Percentiles rank a stretch among this genome's conserved stretches.
These are phyloP conservation scores for Phataginus tetradactyla DNA, from an alignment of 2,797 vertebrate genomes.

Conservation along the genomic window DNA sequence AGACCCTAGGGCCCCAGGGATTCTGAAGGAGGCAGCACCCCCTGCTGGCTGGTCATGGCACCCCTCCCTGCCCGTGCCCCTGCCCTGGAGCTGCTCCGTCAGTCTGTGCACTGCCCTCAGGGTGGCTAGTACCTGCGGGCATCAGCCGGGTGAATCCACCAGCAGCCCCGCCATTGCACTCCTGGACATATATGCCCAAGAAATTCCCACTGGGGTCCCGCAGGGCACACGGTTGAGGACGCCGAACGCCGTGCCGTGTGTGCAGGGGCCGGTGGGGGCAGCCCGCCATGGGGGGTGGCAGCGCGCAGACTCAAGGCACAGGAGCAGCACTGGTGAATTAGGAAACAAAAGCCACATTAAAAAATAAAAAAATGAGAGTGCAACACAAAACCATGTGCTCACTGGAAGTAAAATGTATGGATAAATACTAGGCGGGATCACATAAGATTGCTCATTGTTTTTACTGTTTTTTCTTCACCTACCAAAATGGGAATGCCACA, in stretches of 20 bases:
- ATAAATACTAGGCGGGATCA: fast-evolving
- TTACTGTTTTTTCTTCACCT: not conserved
- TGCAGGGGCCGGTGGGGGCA: no score
- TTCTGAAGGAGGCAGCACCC: constrained; percentile 55
- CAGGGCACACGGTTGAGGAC: fast-evolving
- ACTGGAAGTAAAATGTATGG: fast-evolving
- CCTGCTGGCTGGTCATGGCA: constrained; percentile 25
- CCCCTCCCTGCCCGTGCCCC: not conserved
- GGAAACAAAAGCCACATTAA: not conserved
- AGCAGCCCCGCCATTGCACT: no score
- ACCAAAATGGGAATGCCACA: not conserved
- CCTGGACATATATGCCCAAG: not conserved
- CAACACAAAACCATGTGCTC: fast-evolving
- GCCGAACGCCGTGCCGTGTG: fast-evolving
- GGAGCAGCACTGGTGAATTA: not conserved
- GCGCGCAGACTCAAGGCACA: fast-evolving
- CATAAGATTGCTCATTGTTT: no score
- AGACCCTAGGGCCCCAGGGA: not conserved
- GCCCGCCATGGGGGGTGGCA: not conserved
- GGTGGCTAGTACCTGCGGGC: no score
- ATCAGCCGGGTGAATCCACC: not conserved
- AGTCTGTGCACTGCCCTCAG: not conserved
- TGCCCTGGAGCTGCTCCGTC: not conserved
- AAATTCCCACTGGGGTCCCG: not conserved
- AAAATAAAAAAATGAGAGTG: not conserved